phyloP scores from a whole-genome alignment of 2,888 invertebrate genomes.

The Camponotus fellah region DNA sequence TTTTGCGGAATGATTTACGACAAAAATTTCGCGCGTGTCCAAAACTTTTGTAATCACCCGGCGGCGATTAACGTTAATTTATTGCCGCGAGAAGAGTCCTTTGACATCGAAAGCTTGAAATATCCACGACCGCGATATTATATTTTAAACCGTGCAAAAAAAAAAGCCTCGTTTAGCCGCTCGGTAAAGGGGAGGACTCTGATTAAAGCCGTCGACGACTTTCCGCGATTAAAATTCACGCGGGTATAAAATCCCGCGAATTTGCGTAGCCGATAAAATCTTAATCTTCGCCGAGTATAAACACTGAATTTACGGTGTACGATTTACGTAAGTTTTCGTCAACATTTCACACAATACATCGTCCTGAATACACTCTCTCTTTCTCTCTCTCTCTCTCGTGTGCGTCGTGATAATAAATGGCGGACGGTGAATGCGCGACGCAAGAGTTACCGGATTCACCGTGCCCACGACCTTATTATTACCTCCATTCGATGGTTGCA shows the following conservation, averaged over 20 bases:
- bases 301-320: constrained; percentile 27
- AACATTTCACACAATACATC: constrained; percentile 34
- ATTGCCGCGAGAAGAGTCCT: constrained; percentile 15
- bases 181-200: background rate
- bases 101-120: constrained; percentile 32
- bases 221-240: constrained; percentile 9
- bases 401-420: constrained; percentile 30
- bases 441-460: constrained; percentile 61
- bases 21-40: constrained; percentile 30
- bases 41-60: constrained; percentile 45
- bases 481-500: constrained; percentile 68
- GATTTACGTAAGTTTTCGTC: constrained; percentile 40
- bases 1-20: constrained; percentile 34
- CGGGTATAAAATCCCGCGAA: constrained; percentile 1
- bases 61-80: constrained; percentile 30
- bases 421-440: constrained; percentile 29
- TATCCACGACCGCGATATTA: background rate
- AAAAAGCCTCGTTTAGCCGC: background rate
- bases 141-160: background rate
- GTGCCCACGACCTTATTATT: constrained; percentile 65
- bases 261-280: constrained; percentile 15
- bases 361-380: background rate
- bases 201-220: background rate
- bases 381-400: background rate
- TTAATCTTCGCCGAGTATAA: constrained; percentile 4